These are phyloP conservation scores for Noctua janthina DNA, from an alignment of 2,888 invertebrate genomes.

Conservation along the genomic window DNA sequence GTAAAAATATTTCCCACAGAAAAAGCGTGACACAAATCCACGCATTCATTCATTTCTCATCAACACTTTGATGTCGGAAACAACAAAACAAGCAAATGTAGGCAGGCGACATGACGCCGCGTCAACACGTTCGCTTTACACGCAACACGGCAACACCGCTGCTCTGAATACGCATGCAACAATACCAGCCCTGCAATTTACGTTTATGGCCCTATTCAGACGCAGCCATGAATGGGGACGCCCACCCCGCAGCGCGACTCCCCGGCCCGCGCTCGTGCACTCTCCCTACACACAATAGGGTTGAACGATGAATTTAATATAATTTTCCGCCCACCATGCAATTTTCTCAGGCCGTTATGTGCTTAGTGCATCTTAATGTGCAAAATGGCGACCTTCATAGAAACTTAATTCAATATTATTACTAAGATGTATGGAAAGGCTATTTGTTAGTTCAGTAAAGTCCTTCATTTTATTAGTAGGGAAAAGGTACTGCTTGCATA, in stretches of 20 bases:
- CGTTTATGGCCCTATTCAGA: conserved; percentile 77
- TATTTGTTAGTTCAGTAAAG: conserved; percentile 26
- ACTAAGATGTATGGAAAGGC: conserved; percentile 22
- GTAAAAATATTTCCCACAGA: conserved; percentile 40
- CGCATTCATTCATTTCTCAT: conserved; percentile 53
- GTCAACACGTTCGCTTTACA: conserved; percentile 54
- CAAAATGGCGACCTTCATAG: conserved; percentile 29
- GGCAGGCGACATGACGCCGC: conserved; percentile 44
- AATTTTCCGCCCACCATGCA: conserved; percentile 73
- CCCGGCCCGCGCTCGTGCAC: conserved; percentile 61
- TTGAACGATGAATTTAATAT: conserved; percentile 69
- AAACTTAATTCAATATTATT: conserved; percentile 43
- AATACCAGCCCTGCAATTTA: conserved; percentile 77
- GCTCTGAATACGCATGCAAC: conserved; percentile 57
- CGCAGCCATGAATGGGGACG: conserved; percentile 74
- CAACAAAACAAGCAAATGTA: conserved; percentile 50
- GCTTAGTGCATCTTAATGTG: conserved; percentile 42
- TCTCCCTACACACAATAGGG: conserved; percentile 70
- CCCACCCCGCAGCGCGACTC: conserved; percentile 63
- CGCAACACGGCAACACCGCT: conserved; percentile 48
- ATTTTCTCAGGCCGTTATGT: conserved; percentile 65
- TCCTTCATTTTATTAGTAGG: conserved; percentile 36
- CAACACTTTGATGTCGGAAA: conserved; percentile 54
- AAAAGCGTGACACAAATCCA: conserved; percentile 47
- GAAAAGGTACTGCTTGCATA: conserved; percentile 32